Conservation (phyloP, 2,888 invertebrate species). For the Microplitis manilae region DNA sequence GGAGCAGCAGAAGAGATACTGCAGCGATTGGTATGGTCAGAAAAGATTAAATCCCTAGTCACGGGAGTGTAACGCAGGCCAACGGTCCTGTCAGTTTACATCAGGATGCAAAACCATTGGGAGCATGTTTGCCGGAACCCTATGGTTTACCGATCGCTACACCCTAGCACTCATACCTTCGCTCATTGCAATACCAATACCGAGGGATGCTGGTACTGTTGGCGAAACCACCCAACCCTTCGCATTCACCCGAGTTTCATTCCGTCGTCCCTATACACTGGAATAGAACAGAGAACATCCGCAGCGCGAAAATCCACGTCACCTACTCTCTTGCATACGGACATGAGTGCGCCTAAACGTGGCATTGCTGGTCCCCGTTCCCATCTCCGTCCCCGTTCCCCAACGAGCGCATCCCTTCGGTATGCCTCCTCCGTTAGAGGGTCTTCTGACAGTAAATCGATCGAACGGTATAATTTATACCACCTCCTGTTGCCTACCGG, state of each 20-base stretch:
- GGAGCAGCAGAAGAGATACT: conserved; percentile 11
- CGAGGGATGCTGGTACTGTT: conserved; percentile 11
- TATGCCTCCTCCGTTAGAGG: conserved; percentile 56
- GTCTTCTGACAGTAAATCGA: conserved; percentile 72
- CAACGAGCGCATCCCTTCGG: conserved; percentile 48
- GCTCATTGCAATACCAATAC: conserved; percentile 15
- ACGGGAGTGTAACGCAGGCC: conserved; percentile 28
- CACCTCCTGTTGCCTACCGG: conserved; percentile 66
- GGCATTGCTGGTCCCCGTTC: conserved; percentile 40
- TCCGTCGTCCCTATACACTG: conserved; percentile 37
- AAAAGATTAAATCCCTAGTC: conserved; percentile 46
- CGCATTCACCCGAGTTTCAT: conserved; percentile 27
- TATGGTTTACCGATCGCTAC: conserved; percentile 47
- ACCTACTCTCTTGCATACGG: conserved; percentile 44
- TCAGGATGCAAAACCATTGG: conserved; percentile 47
- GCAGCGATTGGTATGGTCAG: conserved; percentile 23
- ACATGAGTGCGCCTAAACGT: conserved; percentile 52
- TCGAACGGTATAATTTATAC: conserved; percentile 72
- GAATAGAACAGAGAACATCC: conserved; percentile 31
- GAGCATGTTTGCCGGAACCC: conserved; percentile 50
- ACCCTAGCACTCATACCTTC: conserved; percentile 34
- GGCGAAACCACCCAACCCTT: conserved; percentile 21
- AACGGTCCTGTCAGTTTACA: conserved; percentile 49
- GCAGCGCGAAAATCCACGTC: conserved; percentile 47
- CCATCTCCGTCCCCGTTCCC: conserved; percentile 39